A percentile compares a stretch with the other conserved stretches of the same genome.
These are phyloP conservation scores for Apis laboriosa DNA, from an alignment of 1,140 invertebrate genomes.

Conservation along the genomic window DNA sequence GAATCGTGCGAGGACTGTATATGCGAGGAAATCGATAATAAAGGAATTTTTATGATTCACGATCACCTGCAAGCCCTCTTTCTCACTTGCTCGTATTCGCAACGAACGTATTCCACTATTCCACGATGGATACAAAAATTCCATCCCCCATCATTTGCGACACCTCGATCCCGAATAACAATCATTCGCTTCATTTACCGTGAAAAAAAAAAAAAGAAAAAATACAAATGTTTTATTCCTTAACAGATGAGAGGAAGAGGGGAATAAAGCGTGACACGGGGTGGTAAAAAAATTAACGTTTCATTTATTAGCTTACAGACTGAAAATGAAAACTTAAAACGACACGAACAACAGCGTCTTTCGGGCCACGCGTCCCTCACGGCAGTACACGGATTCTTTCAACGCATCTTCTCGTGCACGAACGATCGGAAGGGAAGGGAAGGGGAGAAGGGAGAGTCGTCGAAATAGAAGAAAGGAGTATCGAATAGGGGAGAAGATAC, in stretches of 20 bases:
- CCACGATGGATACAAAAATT: not conserved
- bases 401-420: not conserved
- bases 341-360: constrained; percentile 56
- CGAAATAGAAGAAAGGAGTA: too few relatives aligned
- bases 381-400: constrained; percentile 41
- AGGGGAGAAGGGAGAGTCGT: too few relatives aligned
- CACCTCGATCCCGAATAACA: too few relatives aligned
- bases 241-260: too few relatives aligned
- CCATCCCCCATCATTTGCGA: too few relatives aligned
- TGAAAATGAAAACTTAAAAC: constrained; percentile 73
- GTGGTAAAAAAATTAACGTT: constrained; percentile 74
- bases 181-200: too few relatives aligned
- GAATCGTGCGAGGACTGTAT: constrained; percentile 32
- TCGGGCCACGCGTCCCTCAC: constrained; percentile 48
- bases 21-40: constrained; percentile 54
- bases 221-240: too few relatives aligned
- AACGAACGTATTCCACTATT: not conserved
- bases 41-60: constrained; percentile 56
- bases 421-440: not conserved
- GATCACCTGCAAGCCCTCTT: not conserved
- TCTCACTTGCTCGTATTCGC: not conserved
- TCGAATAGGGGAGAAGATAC: not conserved
- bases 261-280: not conserved
- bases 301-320: constrained; percentile 76
- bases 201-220: too few relatives aligned